These are phyloP conservation scores for Falco peregrinus DNA, from an alignment of 2,797 vertebrate species.

Conservation along the genomic window DNA sequence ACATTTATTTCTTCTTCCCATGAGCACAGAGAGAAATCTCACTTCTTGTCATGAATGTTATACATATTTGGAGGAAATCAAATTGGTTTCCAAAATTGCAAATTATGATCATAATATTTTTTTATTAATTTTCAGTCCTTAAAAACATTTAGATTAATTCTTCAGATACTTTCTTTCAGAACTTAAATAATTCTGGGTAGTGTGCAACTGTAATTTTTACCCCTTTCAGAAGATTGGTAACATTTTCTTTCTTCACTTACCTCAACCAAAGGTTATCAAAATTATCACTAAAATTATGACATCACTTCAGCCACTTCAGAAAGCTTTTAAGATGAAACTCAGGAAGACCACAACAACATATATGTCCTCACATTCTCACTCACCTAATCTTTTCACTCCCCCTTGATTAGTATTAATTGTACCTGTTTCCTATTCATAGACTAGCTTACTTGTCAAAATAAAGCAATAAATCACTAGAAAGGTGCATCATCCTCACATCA, in stretches of 20 bases:
- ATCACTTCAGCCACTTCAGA: not conserved
- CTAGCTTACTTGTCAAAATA: not conserved
- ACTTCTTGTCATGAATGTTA: not conserved
- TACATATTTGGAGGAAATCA: not conserved
- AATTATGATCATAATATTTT: not conserved
- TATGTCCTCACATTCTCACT: not conserved
- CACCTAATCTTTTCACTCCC: not conserved
- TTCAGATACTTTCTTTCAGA: not conserved
- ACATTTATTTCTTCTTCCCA: not conserved
- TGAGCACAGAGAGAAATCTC: not conserved
- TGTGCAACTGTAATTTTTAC: not conserved
- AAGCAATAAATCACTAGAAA: not conserved
- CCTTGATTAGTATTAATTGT: not conserved
- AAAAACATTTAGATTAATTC: not conserved
- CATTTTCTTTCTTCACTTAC: not conserved
- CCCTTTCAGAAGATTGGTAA: not conserved
- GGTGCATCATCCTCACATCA: not conserved
- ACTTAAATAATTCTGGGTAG: not conserved
- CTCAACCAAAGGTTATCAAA: not conserved
- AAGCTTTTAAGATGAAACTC: not conserved
- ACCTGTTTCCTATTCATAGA: not conserved
- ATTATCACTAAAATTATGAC: not conserved
- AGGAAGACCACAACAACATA: not conserved
- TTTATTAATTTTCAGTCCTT: not conserved
- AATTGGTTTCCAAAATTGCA: not conserved